Evolutionary conservation across 1,140 invertebrate genomes (phyloP), one percentile per base, ranked within the genome.

Genomic region (Drosophila neocordata): DNA sequence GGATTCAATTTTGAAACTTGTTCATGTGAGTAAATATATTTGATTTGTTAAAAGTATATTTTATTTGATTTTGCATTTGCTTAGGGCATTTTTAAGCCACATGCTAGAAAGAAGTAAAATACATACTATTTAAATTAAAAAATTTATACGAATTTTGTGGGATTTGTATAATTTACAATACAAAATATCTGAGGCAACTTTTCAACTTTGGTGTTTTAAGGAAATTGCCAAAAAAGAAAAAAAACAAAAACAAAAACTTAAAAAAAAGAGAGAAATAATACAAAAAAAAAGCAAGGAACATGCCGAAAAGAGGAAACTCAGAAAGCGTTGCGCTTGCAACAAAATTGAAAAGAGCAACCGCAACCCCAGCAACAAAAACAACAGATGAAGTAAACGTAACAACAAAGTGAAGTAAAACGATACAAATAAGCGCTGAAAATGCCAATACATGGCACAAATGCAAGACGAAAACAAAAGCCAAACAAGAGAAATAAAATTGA

Each of bases 1-100:
- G 93, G 99, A 99, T 93, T 99, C 98, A 0, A 99, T 99, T 89
- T 92, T 99, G 41, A 94, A 98, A 92, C 94, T 98, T 81, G 98
- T 98, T 52, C 98, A 95, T 94, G 97, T 97, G 93, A 90, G 78
- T 82, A 73, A 20, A 41, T 20, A 35, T 55, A 51, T 69, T 27
- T 4, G 6, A 38, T n/a, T 4, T n/a, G 0, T 31, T 15, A n/a
- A n/a, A n/a, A n/a, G n/a, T n/a, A n/a, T n/a, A 60, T 48, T 6
- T 4, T 35, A 58, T 13, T 20, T 48, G 22, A 35, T 9, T 20
- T 35, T 13, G 1, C 1, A 0, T 9, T 15, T 31, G 15, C 51
- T 4, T 48, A 85, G 82, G 74, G 70, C 52, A 69, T 87, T 18
- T 41, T 87, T 13, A 72, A 66, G 15, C 48, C 74, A 38, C 59